Evolutionary conservation across 37 sponge, comb jelly and placozoan genomes (phyloP), one percentile per base, ranked within the genome.

Genomic region (Amphimedon queenslandica): DNA sequence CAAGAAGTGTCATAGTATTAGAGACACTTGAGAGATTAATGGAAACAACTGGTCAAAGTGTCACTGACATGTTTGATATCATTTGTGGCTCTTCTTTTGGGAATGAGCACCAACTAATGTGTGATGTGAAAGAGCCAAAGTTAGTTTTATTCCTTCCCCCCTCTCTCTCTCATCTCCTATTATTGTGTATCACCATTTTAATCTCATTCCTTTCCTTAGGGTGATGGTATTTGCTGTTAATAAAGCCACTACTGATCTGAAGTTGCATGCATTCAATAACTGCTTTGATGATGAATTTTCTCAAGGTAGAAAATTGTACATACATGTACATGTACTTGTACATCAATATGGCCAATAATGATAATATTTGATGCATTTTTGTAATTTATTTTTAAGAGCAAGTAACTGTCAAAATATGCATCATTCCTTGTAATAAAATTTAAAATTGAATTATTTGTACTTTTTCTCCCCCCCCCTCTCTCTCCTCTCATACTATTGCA

Each of bases 181-280:
- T n/a, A 6, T n/a, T 60, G 63, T 75, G 23, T 56, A 63, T 32
- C 36, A 43, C 8, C 34, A 67, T 0, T 1, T 13, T 2, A 32
- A 83, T 61, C 32, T 66, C 8, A n/a, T 6, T 25, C 5, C 21
- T n/a, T 60, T n/a, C 21, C 28, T n/a, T 25, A 84, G 84, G 43
- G 56, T 84, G 0, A 21, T 84, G 23, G 64, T 84, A 0, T 65
- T 47, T 42, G 78, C 84, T 34, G 77, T 77, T 1, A 55, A 77
- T 38, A 84, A 77, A 56, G 37, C 38, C 18, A 69, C 78, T 3
- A 83, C 84, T 3, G 24, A 38, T 16, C 57, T 84, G 38, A 34
- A 84, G 40, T 40, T 65, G 1, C 32, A 71, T 2, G 63, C 72
- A 65, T 84, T 84, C 73, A 84, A 72, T 43, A 84, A 77, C 73